These are phyloP conservation scores for Acanthurus tractus DNA, from an alignment of 2,797 vertebrate species.

Conservation along the genomic window DNA sequence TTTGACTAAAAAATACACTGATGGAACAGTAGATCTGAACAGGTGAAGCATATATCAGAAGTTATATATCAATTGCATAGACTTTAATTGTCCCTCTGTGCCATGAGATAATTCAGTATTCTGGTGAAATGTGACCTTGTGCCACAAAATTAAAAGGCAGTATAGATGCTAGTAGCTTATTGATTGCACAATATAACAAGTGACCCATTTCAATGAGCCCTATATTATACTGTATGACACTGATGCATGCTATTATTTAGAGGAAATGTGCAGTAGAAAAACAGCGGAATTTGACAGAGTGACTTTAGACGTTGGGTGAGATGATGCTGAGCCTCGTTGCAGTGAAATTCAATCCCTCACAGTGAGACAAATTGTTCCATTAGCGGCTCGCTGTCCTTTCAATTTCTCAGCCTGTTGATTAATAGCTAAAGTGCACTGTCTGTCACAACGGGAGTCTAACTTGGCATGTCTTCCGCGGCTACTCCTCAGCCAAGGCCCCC, in stretches of 20 bases:
- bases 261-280: slow-evolving; percentile 24
- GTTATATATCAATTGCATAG: neutral
- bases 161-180: neutral
- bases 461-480: slow-evolving; percentile 52
- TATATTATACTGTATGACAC: neutral
- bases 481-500: slow-evolving; percentile 49
- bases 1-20: too few relatives aligned
- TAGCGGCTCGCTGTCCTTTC: slow-evolving; percentile 68
- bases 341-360: slow-evolving; percentile 64
- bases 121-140: neutral
- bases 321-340: slow-evolving; percentile 37
- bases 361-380: slow-evolving; percentile 76
- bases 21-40: neutral
- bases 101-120: slow-evolving; percentile 3
- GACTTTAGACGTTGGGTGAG: slow-evolving; percentile 33
- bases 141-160: neutral
- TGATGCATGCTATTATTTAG: neutral
- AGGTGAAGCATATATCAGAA: neutral
- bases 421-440: slow-evolving; percentile 74
- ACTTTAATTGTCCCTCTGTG: neutral
- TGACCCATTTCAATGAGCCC: neutral
- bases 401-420: slow-evolving; percentile 74
- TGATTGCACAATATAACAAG: neutral
- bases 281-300: slow-evolving; percentile 15
- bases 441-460: slow-evolving; percentile 69